A percentile compares a stretch with the other conserved stretches of the same genome.
Conservation (phyloP, 1,140 invertebrate species). For the Pentalonia nigronervosa region DNA sequence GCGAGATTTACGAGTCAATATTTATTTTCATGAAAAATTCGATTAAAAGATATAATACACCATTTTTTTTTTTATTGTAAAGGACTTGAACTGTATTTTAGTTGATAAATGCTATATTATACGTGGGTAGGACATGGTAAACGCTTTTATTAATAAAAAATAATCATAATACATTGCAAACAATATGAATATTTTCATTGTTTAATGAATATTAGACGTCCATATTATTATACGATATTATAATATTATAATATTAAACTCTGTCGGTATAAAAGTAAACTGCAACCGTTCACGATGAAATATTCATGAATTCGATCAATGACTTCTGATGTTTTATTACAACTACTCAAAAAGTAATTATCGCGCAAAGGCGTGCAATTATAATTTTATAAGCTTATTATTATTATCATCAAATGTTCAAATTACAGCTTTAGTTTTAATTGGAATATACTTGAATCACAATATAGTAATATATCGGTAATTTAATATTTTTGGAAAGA, state of each 20-base stretch:
- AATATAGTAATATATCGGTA: neutral
- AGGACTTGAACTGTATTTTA: neutral
- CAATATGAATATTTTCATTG: neutral
- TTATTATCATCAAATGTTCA: neutral
- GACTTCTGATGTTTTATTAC: neutral
- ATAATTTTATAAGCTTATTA: slow-evolving; percentile 19
- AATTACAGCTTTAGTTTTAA: neutral
- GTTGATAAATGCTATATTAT: too few relatives aligned
- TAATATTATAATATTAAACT: neutral
- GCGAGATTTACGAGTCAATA: too few relatives aligned
- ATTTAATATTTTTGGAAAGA: neutral
- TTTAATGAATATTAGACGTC: neutral
- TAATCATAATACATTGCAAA: neutral
- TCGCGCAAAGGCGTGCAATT: neutral
- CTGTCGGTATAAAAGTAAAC: neutral
- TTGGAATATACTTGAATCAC: neutral
- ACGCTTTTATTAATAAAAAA: neutral
- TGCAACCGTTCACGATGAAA: neutral
- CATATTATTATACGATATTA: neutral
- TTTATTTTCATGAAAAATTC: neutral
- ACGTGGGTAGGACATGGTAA: neutral
- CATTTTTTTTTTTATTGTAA: neutral
- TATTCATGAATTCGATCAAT: neutral
- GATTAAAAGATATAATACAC: neutral
- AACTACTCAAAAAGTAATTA: slow-evolving; percentile 9